Evolutionary conservation across 2,797 vertebrate genomes (phyloP), one percentile per base, ranked within the genome.

Genomic region (Hipposideros larvatus): DNA sequence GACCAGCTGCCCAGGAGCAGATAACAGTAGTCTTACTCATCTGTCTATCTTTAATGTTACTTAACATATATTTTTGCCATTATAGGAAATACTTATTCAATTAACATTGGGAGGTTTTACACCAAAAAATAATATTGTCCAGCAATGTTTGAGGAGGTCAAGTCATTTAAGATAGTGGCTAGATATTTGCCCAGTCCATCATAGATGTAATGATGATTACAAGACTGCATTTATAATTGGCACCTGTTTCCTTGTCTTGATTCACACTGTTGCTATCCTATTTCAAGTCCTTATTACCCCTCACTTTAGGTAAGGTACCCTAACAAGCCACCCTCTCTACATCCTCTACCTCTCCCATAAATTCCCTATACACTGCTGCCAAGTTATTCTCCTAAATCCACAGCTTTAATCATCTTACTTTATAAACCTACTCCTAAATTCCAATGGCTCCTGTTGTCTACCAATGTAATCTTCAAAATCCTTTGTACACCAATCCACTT

Each of bases 361-460:
- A 57, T 94, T 85, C 26, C 24, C 48, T 79, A 51, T 74, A 53
- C 13, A 26, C 11, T 74, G 59, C 13, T 92, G 41, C 16, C 41
- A 79, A 4, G 43, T 78, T 78, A 31, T 78, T 66, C 8, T 57
- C 34, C 11, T 46, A 85, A 65, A 51, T 88, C 31, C 22, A 48
- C 26, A 71, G 24, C 46, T 88, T 85, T 91, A 87, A 91, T 83
- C 37, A 51, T 65, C 26, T 34, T 41, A 63, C 41, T 74, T 66
- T 86, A 57, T 89, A 80, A 90, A 53, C 28, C 10, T 55, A 46
- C 28, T 91, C 37, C 63, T 85, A 90, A 85, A 73, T 94, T 88
- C n/a, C 14, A 73, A 14, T 73, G 26, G n/a, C 13, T 78, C 14
- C n/a, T 37, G 53, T 66, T 85, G 31, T 59, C 41, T 28, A 48